These are phyloP conservation scores for Hyphantria cunea DNA, from an alignment of 1,140 invertebrate species.

Conservation along the genomic window DNA sequence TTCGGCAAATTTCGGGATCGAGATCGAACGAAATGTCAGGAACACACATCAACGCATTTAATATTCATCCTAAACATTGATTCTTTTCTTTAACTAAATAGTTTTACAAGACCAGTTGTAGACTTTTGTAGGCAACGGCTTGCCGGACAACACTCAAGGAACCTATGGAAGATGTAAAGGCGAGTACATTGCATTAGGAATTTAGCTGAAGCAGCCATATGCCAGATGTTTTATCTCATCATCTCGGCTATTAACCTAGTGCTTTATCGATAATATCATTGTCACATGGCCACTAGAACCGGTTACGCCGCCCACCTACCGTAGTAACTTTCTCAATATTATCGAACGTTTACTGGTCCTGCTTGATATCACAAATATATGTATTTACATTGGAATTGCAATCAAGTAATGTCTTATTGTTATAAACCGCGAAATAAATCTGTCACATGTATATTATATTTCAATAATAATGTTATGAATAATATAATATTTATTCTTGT, in stretches of 20 bases:
- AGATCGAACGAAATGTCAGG: too few relatives aligned
- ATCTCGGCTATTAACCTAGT: conserved; percentile 49
- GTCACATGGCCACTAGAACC: conserved; percentile 53
- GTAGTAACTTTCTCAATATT: conserved; percentile 58
- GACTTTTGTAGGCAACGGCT: too few relatives aligned
- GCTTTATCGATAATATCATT: conserved; percentile 48
- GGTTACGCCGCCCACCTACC: conserved; percentile 49
- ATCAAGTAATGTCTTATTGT: background rate
- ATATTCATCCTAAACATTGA: conserved; percentile 66
- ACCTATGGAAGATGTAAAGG: too few relatives aligned
- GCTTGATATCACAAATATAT: conserved; percentile 30
- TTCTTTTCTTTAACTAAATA: conserved; percentile 59
- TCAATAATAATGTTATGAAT: too few relatives aligned
- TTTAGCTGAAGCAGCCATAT: background rate
- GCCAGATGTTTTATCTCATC: conserved; percentile 7
- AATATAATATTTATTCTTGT: too few relatives aligned
- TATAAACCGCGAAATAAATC: too few relatives aligned
- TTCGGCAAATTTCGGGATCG: too few relatives aligned
- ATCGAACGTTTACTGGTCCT: conserved; percentile 43
- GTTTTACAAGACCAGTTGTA: conserved; percentile 48
- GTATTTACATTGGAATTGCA: conserved; percentile 10
- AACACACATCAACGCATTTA: conserved; percentile 57
- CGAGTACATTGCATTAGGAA: background rate
- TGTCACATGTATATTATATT: too few relatives aligned
- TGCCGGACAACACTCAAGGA: too few relatives aligned